A percentile compares a stretch with the other conserved stretches of the same genome.
These are phyloP conservation scores for Pithys albifrons DNA, from an alignment of 2,113 vertebrate species.

Conservation along the genomic window DNA sequence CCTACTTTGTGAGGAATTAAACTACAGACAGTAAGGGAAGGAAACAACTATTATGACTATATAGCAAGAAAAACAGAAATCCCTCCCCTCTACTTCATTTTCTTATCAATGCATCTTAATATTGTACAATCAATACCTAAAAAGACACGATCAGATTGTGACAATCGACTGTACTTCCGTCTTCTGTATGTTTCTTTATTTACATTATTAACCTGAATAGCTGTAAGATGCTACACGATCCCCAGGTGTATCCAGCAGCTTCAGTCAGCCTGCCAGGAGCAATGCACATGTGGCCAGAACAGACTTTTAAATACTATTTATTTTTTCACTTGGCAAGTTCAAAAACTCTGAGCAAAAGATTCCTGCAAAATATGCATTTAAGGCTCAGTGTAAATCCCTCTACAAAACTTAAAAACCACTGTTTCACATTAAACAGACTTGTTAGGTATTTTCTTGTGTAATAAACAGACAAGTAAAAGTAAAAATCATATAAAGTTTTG, in stretches of 20 bases:
- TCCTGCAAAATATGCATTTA: not conserved
- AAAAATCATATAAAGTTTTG: not conserved
- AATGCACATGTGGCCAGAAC: not conserved
- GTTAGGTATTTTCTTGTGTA: not conserved
- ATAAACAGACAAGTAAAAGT: not conserved
- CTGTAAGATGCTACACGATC: not conserved
- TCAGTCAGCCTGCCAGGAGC: not conserved
- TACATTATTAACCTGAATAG: not conserved
- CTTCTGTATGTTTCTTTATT: not conserved
- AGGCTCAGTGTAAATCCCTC: not conserved
- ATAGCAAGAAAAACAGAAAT: not conserved
- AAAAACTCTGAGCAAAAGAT: not conserved
- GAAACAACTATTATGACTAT: not conserved
- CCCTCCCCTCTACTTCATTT: not conserved
- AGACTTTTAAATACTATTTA: not conserved
- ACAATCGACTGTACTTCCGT: not conserved
- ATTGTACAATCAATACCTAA: not conserved
- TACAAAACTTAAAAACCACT: not conserved
- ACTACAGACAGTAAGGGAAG: not conserved
- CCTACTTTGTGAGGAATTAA: not conserved
- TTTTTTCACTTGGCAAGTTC: not conserved
- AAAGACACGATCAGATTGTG: accelerated
- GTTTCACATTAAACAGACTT: not conserved
- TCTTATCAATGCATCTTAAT: not conserved
- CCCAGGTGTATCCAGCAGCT: not conserved